Evolutionary conservation across 2,797 vertebrate species (phyloP).

Genomic region (Todus mexicanus): DNA sequence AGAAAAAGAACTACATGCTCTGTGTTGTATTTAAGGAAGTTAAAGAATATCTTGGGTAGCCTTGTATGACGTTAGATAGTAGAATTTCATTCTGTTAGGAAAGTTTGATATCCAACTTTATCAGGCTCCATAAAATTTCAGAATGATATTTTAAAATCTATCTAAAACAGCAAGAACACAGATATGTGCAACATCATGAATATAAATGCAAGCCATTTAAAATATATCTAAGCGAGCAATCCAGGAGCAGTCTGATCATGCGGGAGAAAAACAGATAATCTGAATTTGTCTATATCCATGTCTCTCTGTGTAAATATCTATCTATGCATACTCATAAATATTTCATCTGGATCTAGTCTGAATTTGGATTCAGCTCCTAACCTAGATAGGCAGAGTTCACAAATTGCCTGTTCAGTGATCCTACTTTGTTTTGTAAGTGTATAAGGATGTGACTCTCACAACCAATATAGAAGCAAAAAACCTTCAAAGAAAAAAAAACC

Average conservation of each 20-base stretch:
- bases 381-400: slow-evolving; percentile 53
- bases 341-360: slow-evolving; percentile 59
- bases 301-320: slow-evolving; percentile 64
- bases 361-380: slow-evolving; percentile 64
- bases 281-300: slow-evolving; percentile 64
- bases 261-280: slow-evolving; percentile 50
- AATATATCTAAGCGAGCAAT: slow-evolving; percentile 62
- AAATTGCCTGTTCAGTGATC: slow-evolving; percentile 57
- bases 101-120: slow-evolving; percentile 41
- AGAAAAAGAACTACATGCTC: neutral
- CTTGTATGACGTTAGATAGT: neutral
- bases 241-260: slow-evolving; percentile 51
- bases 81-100: neutral
- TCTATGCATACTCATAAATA: slow-evolving; percentile 68
- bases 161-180: slow-evolving; percentile 48
- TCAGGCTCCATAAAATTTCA: slow-evolving; percentile 45
- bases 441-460: slow-evolving; percentile 17
- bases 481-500: neutral
- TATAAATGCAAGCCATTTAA: slow-evolving; percentile 67
- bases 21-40: neutral
- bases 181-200: slow-evolving; percentile 44
- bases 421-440: slow-evolving; percentile 51
- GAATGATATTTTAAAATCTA: slow-evolving; percentile 55
- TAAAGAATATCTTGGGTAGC: neutral
- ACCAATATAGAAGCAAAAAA: neutral